Evolutionary conservation across 2,113 vertebrate species (phyloP).

Genomic region (Empidonax traillii): DNA sequence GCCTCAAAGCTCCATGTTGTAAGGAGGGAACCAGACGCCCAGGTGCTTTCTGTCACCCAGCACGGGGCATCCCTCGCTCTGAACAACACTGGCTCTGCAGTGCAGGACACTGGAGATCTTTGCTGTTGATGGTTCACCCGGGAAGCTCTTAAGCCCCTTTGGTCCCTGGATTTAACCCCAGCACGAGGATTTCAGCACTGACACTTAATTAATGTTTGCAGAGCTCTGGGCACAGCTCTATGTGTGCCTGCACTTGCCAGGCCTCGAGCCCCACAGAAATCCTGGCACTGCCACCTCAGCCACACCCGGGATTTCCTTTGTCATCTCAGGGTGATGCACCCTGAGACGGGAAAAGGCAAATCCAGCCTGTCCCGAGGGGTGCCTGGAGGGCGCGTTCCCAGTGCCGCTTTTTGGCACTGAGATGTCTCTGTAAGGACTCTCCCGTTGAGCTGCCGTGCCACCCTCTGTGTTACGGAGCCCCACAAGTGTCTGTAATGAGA

Average conservation of each 20-base stretch:
- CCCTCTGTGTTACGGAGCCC: conserved; percentile 41
- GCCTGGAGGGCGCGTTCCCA: fast-evolving
- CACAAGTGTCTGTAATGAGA: conserved; percentile 67
- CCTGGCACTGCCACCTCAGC: not conserved
- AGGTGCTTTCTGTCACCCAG: not conserved
- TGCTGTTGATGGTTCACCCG: fast-evolving
- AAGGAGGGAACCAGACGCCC: not conserved
- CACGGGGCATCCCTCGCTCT: not conserved
- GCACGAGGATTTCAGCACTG: not conserved
- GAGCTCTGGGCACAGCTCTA: not conserved
- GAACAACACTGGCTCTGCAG: fast-evolving
- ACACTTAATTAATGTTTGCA: not conserved
- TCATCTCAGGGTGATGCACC: not conserved
- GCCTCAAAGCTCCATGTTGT: fast-evolving
- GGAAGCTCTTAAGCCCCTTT: not conserved
- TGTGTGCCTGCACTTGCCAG: not conserved
- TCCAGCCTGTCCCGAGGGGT: fast-evolving
- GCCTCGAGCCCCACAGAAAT: not conserved
- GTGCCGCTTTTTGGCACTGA: not conserved
- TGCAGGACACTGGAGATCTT: not conserved
- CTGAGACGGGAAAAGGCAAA: not conserved
- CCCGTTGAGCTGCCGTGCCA: not conserved
- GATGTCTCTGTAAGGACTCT: conserved; percentile 20
- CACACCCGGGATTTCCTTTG: fast-evolving
- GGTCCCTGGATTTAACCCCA: not conserved